phyloP scores from a whole-genome alignment of 2,797 vertebrate genomes.

The Tolypeutes matacus region DNA sequence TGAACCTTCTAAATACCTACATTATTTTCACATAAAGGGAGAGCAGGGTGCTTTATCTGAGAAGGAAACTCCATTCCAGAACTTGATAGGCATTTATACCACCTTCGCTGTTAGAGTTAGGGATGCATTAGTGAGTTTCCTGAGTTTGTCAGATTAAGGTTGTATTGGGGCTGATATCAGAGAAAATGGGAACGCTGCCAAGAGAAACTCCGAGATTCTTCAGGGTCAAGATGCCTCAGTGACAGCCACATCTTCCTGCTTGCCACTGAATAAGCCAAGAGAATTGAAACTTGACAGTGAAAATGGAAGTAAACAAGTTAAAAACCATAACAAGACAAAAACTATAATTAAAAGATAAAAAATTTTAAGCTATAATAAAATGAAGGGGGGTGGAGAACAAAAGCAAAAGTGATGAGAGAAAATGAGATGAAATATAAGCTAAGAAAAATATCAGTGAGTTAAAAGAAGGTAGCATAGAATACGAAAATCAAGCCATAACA shows the following conservation, averaged over 20 bases:
- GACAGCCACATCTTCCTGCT: background rate
- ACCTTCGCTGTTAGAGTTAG: background rate
- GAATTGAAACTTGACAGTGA: background rate
- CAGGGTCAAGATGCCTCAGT: background rate
- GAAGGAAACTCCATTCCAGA: background rate
- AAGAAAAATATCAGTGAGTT: background rate
- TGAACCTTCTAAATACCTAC: background rate
- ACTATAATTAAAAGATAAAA: background rate
- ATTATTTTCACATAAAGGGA: background rate
- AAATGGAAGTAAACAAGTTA: background rate
- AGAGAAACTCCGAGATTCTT: background rate
- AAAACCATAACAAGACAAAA: background rate
- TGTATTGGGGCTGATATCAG: background rate
- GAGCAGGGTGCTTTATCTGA: background rate
- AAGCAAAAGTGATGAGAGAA: background rate
- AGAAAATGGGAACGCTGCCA: background rate
- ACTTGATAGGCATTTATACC: background rate
- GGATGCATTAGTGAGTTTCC: background rate
- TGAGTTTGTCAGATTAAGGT: constrained; percentile 4
- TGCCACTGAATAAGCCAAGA: background rate
- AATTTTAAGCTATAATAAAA: background rate
- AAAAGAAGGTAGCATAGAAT: background rate
- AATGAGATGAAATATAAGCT: background rate
- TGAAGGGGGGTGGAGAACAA: background rate
- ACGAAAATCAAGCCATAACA: background rate